phyloP scores from a whole-genome alignment of 2,888 invertebrate species.

The Yponomeuta plumbellus region DNA sequence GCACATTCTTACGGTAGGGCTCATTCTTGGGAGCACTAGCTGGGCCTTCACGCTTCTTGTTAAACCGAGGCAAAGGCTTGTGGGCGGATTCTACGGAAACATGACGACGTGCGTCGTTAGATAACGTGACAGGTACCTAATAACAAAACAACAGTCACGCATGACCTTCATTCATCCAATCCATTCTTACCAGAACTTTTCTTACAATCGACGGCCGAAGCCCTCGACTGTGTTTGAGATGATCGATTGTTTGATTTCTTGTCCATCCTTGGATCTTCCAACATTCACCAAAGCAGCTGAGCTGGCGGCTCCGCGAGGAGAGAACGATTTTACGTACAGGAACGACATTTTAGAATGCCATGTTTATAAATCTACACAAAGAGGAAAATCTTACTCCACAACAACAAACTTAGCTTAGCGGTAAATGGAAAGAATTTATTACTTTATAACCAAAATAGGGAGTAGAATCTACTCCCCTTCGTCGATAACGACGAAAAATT shows the following conservation, averaged over 20 bases:
- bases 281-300: conserved; percentile 71
- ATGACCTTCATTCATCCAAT: conserved; percentile 1
- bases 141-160: conserved; percentile 13
- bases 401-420: conserved; percentile 48
- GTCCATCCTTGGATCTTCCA: conserved; percentile 82
- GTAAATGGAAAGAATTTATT: conserved; percentile 47
- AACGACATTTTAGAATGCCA: conserved; percentile 90
- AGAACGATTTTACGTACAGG: conserved; percentile 80
- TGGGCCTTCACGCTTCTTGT: conserved; percentile 80
- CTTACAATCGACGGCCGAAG: conserved; percentile 83
- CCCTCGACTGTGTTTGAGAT: conserved; percentile 82
- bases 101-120: neutral
- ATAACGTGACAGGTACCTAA: conserved; percentile 13
- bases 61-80: conserved; percentile 80
- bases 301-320: conserved; percentile 84
- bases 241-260: conserved; percentile 84
- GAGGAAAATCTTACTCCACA: conserved; percentile 61
- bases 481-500: conserved; percentile 80
- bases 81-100: conserved; percentile 51
- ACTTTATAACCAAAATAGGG: conserved; percentile 63
- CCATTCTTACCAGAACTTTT: conserved; percentile 52
- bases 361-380: conserved; percentile 80
- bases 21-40: conserved; percentile 78
- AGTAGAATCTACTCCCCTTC: conserved; percentile 80
- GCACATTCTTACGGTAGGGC: conserved; percentile 79